A percentile compares a stretch with the other conserved stretches of the same genome.
Conservation (phyloP, 2,113 vertebrate genomes). For the Sus scrofa region T2T-Sscrofa CM000816.6:97765501-97766000, state of each 20-base stretch:
- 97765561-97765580: neutral
- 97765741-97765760: neutral
- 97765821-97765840: neutral
- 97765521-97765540: neutral
- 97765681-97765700: neutral
- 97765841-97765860: neutral
- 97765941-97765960: neutral
- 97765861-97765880: neutral
- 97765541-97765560: neutral
- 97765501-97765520: neutral
- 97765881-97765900: neutral
- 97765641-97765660: accelerated
- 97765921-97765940: conserved; percentile 3
- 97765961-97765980: conserved; percentile 64
- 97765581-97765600: neutral
- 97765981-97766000: conserved; percentile 59
- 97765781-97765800: neutral
- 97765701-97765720: neutral
- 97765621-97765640: neutral
- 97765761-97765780: neutral
- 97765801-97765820: neutral
- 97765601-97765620: neutral
- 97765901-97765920: conserved; percentile 45
- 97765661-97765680: neutral
- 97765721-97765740: neutral